phyloP scores from a whole-genome alignment of 2,888 invertebrate genomes.

The Liodrosophila aerea region DNA sequence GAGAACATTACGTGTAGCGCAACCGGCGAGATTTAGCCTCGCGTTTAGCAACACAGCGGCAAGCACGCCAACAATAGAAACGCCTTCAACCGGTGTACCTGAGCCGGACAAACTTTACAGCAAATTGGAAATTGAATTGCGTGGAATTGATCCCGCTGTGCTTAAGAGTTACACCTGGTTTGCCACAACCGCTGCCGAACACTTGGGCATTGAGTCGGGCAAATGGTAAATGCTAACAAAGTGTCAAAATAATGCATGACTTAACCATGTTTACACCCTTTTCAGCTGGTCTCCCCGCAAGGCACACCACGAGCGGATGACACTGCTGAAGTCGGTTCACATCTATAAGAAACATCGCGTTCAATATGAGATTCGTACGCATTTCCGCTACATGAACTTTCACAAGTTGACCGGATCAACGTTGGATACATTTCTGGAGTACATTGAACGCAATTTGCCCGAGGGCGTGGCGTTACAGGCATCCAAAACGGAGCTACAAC shows the following conservation, averaged over 20 bases:
- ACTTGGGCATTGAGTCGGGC: conserved; percentile 90
- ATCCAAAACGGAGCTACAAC: conserved; percentile 88
- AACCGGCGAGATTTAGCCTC: conserved; percentile 48
- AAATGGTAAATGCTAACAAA: conserved; percentile 84
- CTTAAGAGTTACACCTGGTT: conserved; percentile 94
- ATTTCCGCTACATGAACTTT: conserved; percentile 92
- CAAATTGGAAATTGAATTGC: conserved; percentile 91
- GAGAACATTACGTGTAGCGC: conserved; percentile 37
- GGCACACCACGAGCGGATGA: conserved; percentile 89
- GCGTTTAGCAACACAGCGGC: conserved; percentile 16
- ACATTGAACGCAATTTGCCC: conserved; percentile 97
- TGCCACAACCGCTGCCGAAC: conserved; percentile 89
- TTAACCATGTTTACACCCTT: not conserved
- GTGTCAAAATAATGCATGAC: not conserved
- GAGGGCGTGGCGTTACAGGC: conserved; percentile 98
- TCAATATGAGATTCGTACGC: conserved; percentile 97
- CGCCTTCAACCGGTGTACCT: not conserved
- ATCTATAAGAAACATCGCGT: conserved; percentile 96
- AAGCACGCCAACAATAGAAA: conserved; percentile 3
- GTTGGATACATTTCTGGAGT: conserved; percentile 96
- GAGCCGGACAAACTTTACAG: conserved; percentile 90
- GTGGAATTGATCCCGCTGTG: conserved; percentile 93
- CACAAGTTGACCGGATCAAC: conserved; percentile 96
- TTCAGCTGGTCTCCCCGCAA: conserved; percentile 89
- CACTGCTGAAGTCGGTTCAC: conserved; percentile 93